Evolutionary conservation across 1,140 invertebrate species (phyloP).

Genomic region (Cyphomyrmex costatus): DNA sequence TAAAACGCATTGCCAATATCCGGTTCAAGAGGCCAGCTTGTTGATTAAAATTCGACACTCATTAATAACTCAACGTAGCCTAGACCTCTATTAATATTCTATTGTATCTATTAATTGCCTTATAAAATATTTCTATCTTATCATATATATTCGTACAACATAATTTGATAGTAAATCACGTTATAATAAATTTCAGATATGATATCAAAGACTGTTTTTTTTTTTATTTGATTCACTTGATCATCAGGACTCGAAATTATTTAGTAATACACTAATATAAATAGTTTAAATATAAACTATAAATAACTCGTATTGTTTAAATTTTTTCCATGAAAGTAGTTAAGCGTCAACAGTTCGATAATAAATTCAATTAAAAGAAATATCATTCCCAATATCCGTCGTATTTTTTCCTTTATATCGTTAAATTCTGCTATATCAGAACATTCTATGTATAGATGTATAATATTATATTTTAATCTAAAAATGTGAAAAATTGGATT

Average conservation of each 20-base stretch:
- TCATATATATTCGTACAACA: neutral
- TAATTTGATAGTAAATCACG: neutral
- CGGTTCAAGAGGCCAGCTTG: neutral
- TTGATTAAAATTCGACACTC: constrained; percentile 16
- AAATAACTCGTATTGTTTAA: neutral
- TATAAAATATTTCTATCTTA: neutral
- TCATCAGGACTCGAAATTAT: neutral
- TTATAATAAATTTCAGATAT: neutral
- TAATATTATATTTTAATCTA: too few relatives aligned
- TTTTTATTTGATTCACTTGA: neutral
- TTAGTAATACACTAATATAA: neutral
- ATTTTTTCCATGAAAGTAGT: neutral
- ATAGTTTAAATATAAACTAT: neutral
- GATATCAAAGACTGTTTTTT: neutral
- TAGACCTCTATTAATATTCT: constrained; percentile 28
- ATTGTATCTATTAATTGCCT: neutral
- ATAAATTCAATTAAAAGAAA: neutral
- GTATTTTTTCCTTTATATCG: neutral
- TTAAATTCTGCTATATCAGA: neutral
- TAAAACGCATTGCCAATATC: neutral
- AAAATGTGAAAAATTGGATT: too few relatives aligned
- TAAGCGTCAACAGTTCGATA: neutral
- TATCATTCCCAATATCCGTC: neutral
- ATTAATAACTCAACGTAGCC: neutral
- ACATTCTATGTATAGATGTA: too few relatives aligned